Conservation (phyloP, 1,140 invertebrate species). For the Proales similis region DNA sequence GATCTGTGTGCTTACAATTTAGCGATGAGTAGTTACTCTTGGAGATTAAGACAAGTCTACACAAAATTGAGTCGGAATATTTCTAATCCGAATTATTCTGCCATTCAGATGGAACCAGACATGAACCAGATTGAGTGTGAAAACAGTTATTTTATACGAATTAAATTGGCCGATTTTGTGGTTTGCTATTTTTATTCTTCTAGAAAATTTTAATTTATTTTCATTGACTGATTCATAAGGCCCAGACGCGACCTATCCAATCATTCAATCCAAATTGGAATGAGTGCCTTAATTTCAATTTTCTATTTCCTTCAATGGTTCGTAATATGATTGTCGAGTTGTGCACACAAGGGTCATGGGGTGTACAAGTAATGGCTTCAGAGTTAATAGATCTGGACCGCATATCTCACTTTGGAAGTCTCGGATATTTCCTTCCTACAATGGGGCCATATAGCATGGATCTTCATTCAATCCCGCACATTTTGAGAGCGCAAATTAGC, state of each 20-base stretch:
- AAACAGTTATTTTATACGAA: slow-evolving; percentile 18
- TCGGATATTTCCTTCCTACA: slow-evolving; percentile 16
- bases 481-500: too few species aligned
- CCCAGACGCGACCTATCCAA: slow-evolving; percentile 20
- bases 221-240: not conserved
- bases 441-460: slow-evolving; percentile 27
- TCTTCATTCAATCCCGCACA: too few species aligned
- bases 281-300: slow-evolving; percentile 24
- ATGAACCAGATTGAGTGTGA: not conserved
- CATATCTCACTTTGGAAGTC: slow-evolving; percentile 11
- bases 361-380: slow-evolving; percentile 12
- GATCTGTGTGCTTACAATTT: too few species aligned
- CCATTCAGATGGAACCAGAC: slow-evolving; percentile 19
- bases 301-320: slow-evolving; percentile 15
- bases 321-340: slow-evolving; percentile 20
- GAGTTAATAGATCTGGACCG: slow-evolving; percentile 30
- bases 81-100: not conserved
- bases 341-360: slow-evolving; percentile 12
- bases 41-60: too few species aligned
- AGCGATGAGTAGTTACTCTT: too few species aligned
- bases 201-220: not conserved
- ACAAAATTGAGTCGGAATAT: too few species aligned
- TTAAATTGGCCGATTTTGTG: slow-evolving; percentile 13
- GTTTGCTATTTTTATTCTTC: not conserved
- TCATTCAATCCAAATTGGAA: slow-evolving; percentile 15